Conservation (phyloP, 1,140 invertebrate species). For the Caenorhabditis brenneri region DNA sequence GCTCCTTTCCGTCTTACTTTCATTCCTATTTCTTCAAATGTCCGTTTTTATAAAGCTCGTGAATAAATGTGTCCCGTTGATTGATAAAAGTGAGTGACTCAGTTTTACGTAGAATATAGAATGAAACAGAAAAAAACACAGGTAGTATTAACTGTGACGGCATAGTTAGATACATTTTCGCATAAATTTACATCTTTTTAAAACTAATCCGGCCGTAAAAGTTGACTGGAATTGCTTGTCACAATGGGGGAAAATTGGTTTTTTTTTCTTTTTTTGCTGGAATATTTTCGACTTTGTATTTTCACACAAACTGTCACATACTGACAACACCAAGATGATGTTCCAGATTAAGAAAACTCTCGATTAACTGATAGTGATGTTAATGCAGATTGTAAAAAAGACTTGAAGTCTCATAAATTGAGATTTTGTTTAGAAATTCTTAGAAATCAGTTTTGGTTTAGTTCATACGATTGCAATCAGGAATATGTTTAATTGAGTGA, state of each 20-base stretch:
- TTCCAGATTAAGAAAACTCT: no score
- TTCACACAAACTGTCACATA: no score
- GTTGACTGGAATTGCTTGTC: background rate
- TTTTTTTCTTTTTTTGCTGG: no score
- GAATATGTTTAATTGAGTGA: no score
- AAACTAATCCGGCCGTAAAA: background rate
- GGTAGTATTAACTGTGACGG: background rate
- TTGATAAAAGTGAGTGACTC: background rate
- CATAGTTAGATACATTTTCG: background rate
- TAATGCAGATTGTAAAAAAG: no score
- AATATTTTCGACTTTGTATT: no score
- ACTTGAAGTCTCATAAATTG: no score
- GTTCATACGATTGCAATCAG: no score
- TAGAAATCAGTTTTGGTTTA: no score
- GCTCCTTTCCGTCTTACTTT: conserved; percentile 1
- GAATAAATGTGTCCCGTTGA: background rate
- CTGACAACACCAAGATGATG: no score
- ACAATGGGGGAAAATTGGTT: background rate
- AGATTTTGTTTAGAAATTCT: no score
- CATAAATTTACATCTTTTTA: background rate
- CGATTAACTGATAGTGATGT: no score
- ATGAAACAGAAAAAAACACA: background rate
- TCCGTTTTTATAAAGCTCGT: background rate
- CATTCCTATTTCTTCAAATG: conserved; percentile 17
- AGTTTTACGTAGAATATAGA: background rate